Base-by-base conservation (phyloP, 2,888 invertebrate genomes). In the Spodoptera picta region DNA sequence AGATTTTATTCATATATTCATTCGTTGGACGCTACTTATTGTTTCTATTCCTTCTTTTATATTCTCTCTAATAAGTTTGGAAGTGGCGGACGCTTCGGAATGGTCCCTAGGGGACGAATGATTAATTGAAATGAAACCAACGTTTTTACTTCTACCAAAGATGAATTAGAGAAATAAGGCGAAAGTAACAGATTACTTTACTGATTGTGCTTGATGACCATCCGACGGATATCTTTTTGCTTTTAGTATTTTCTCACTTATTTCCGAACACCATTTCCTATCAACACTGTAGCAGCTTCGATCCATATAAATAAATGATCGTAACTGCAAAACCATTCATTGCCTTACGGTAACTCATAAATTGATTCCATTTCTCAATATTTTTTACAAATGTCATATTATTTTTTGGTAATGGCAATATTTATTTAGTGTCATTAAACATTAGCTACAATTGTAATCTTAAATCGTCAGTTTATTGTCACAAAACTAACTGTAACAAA, bases 1-100 rank as follows among this genome's bases (percentile, higher is more conserved):
- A 75, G 76, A 80, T 76, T 69, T 78, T 80, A 79, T 79, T 79
- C 79, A 79, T 79, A 74, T 80, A 79, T 80, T 79, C 79, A 74
- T 69, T 69, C 72, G 69, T 68, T 72, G 74, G 70, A 74, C 68
- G 69, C 72, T 69, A 65, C 79, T 77, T 79, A 79, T 68, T 80
- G 73, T 76, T 80, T 74, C 69, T 68, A 69, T 74, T 77, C 71
- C 60, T 75, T 58, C 69, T 79, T 79, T 73, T 66, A 72, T 68
- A 62, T 75, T 77, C 56, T 65, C 66, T 75, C 73, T 79, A 75
- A 79, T 72, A 77, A 75, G 79, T 79, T 79, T 79, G 65, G 62
- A 78, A 78, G 71, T 76, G 73, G 74, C 72, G 75, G 75, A 70
- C 66, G 72, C 68, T 71, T 50, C 47, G 44, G 56, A 67, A 58